These are phyloP conservation scores for Rhizomys pruinosus DNA, from an alignment of 2,113 vertebrate species.

Conservation along the genomic window DNA sequence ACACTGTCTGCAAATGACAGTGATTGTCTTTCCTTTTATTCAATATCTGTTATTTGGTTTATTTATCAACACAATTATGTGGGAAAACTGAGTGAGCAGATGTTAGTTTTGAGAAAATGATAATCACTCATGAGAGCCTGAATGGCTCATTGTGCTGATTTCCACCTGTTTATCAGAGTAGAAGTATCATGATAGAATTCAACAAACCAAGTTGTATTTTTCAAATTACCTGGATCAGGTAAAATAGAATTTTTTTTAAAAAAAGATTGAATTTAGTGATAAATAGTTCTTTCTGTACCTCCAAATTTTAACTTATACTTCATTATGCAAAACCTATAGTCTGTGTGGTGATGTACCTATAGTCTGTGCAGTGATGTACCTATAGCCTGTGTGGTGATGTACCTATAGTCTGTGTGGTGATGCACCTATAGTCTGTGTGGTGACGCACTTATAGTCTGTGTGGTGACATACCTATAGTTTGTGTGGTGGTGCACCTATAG, in stretches of 20 bases:
- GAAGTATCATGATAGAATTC: not conserved
- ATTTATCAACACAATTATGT: not conserved
- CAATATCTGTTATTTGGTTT: not conserved
- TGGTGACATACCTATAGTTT: not conserved
- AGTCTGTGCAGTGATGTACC: too few relatives aligned
- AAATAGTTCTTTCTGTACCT: not conserved
- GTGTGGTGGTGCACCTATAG: not conserved
- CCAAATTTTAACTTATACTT: not conserved
- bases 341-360: too few relatives aligned
- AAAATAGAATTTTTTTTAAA: too few relatives aligned
- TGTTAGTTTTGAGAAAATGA: not conserved
- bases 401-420: not conserved
- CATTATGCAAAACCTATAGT: not conserved
- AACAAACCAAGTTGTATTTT: conserved; percentile 2
- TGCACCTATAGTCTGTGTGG: not conserved
- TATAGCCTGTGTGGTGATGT: too few relatives aligned
- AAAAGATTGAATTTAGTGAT: not conserved
- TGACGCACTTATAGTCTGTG: not conserved
- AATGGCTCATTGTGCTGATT: not conserved
- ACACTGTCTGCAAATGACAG: not conserved
- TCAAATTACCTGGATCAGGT: not conserved
- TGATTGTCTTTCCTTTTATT: not conserved
- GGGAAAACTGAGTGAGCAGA: not conserved
- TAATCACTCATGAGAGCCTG: not conserved
- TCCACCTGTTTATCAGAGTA: not conserved